Evolutionary conservation across 2,113 vertebrate species (phyloP).

Genomic region (Monopterus albus): DNA sequence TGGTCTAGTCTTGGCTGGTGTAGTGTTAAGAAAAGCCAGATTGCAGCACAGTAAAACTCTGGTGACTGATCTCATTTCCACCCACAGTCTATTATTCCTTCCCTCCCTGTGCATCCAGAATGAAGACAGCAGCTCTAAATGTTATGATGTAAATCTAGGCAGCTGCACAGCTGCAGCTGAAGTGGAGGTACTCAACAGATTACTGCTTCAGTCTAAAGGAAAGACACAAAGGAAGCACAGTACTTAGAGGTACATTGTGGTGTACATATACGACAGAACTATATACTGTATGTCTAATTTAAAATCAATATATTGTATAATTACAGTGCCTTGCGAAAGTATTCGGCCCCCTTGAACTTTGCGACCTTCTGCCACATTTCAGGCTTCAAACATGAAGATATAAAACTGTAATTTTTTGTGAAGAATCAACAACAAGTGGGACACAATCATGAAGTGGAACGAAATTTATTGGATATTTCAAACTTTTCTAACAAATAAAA

Average conservation of each 20-base stretch:
- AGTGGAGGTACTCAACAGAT: neutral
- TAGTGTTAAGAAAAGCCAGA: constrained; percentile 22
- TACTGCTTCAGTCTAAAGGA: constrained; percentile 3
- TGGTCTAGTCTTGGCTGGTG: neutral
- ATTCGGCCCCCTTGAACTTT: too few relatives aligned
- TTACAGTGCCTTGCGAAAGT: too few relatives aligned
- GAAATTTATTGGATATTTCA: too few relatives aligned
- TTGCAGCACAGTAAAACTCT: neutral
- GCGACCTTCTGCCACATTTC: too few relatives aligned
- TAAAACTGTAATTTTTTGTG: too few relatives aligned
- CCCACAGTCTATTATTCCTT: constrained; percentile 27
- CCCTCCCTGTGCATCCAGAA: neutral
- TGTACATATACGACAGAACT: neutral
- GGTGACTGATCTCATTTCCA: constrained; percentile 35
- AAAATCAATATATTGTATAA: too few relatives aligned
- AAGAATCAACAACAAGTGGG: too few relatives aligned
- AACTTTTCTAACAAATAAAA: too few relatives aligned
- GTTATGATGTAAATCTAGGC: constrained; percentile 32
- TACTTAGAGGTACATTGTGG: neutral
- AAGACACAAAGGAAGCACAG: neutral
- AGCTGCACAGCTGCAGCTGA: constrained; percentile 46
- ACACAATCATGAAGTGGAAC: too few relatives aligned
- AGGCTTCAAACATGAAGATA: too few relatives aligned
- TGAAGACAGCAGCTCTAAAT: constrained; percentile 21
- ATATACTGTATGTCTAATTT: neutral